Evolutionary conservation across 2,797 vertebrate genomes (phyloP).

Genomic region (Rhinophrynus dorsalis): DNA sequence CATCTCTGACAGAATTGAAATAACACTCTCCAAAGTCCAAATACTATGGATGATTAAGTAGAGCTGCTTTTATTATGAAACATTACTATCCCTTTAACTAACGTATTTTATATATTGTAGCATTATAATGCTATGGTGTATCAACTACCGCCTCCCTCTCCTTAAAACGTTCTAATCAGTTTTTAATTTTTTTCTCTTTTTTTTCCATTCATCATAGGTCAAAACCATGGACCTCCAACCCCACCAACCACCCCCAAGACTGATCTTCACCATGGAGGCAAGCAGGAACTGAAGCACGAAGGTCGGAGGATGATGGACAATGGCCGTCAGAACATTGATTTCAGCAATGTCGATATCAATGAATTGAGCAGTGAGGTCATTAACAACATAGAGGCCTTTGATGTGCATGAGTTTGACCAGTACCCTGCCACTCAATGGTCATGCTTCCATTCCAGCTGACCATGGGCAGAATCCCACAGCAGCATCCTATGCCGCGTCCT

Average conservation of each 20-base stretch:
- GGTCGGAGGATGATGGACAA: conserved; percentile 84
- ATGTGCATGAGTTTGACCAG: conserved; percentile 97
- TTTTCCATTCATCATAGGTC: conserved; percentile 68
- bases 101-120: too few relatives aligned
- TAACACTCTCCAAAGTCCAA: too few relatives aligned
- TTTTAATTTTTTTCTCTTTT: too few relatives aligned
- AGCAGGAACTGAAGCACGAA: conserved; percentile 90
- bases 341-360: conserved; percentile 97
- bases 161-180: too few relatives aligned
- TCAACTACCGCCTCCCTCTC: too few relatives aligned
- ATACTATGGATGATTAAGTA: too few relatives aligned
- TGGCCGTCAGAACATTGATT: conserved; percentile 95
- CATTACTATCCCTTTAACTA: too few relatives aligned
- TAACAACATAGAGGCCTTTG: conserved; percentile 94
- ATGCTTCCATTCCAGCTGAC: conserved; percentile 74
- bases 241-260: conserved; percentile 95
- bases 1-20: too few relatives aligned
- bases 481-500: conserved; percentile 65
- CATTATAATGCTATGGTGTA: too few relatives aligned
- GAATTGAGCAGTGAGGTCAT: conserved; percentile 98
- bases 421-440: conserved; percentile 92
- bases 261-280: conserved; percentile 81
- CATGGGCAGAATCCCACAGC: conserved; percentile 63
- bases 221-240: conserved; percentile 91
- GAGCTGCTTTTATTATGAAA: too few relatives aligned